Evolutionary conservation across 2,888 invertebrate species (phyloP), one percentile per base, ranked within the genome.

Genomic region (Volucella inanis): DNA sequence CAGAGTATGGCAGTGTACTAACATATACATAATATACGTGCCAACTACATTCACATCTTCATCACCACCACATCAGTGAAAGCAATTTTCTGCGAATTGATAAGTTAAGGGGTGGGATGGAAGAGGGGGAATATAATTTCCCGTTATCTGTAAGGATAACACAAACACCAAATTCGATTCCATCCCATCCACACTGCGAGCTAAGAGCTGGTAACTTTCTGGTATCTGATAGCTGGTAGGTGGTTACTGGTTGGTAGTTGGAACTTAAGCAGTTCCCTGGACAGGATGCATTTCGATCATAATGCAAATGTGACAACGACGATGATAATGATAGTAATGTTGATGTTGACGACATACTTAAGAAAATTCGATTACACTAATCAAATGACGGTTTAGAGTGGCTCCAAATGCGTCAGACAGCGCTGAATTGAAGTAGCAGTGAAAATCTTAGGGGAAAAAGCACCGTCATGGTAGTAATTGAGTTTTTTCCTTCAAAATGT

Each of bases 121-220:
- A n/a, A 41, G 41, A 22, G 22, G 38, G n/a, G 54, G 31, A 62
- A 64, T 64, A 57, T 50, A 64, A 50, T 57, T 52, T 70, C 70
- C 55, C 62, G 59, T 15, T 47, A 64, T 43, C 11, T 50, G 8
- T 57, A 8, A 50, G 52, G 45, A 62, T 22, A 31, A 49, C 54
- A 41, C 47, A 55, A 64, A 41, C 47, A 41, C 47, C 43, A 64
- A 75, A 75, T 67, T 75, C 31, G 67, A 67, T 75, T 75, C 50
- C 38, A 9, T 10, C 8, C 50, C 38, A 9, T 10, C 8, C 47
- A 11, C 54, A 38, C 18, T 22, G 18, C 2, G 18, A 22, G 18
- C 18, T 31, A 31, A 31, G 31, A 31, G 31, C 31, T 31, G 31
- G 6, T 31, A 31, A 4, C 6, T 31, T 31, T 31, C 31, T 31